Percentiles rank a stretch among this genome's conserved stretches.
These are phyloP conservation scores for Leptopilina clavipes DNA, from an alignment of 1,140 invertebrate species.

Conservation along the genomic window DNA sequence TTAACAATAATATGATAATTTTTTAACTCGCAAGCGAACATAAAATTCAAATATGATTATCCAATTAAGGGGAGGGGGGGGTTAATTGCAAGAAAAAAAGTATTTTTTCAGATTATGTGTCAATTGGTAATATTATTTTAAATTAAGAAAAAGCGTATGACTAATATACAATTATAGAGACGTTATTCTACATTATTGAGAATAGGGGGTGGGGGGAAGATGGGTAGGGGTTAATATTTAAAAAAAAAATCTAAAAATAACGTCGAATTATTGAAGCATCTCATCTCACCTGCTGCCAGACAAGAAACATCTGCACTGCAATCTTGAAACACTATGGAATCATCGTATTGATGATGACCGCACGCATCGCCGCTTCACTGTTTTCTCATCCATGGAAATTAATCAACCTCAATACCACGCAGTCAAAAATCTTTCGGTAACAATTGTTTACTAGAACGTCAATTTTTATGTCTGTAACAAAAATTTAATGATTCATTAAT, in stretches of 20 bases:
- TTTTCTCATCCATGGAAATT: slow-evolving; percentile 72
- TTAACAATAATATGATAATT: too few species aligned
- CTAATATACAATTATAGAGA: too few species aligned
- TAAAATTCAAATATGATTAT: too few species aligned
- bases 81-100: too few species aligned
- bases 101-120: too few species aligned
- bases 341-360: slow-evolving; percentile 60
- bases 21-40: too few species aligned
- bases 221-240: slow-evolving; percentile 55
- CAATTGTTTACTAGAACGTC: neutral
- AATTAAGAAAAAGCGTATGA: too few species aligned
- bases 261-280: slow-evolving; percentile 68
- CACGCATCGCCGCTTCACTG: slow-evolving; percentile 66
- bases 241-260: slow-evolving; percentile 68
- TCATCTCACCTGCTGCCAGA: slow-evolving; percentile 66
- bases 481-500: too few species aligned
- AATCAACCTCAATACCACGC: slow-evolving; percentile 65
- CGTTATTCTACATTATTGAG: too few species aligned
- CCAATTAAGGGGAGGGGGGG: too few species aligned
- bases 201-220: slow-evolving; percentile 21
- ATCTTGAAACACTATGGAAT: slow-evolving; percentile 62
- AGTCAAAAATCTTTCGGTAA: slow-evolving; percentile 36
- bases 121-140: too few species aligned
- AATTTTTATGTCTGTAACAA: too few species aligned
- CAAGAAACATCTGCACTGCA: slow-evolving; percentile 68